Evolutionary conservation across 2,113 vertebrate species (phyloP).

Genomic region (Scytalopus superciliaris): DNA sequence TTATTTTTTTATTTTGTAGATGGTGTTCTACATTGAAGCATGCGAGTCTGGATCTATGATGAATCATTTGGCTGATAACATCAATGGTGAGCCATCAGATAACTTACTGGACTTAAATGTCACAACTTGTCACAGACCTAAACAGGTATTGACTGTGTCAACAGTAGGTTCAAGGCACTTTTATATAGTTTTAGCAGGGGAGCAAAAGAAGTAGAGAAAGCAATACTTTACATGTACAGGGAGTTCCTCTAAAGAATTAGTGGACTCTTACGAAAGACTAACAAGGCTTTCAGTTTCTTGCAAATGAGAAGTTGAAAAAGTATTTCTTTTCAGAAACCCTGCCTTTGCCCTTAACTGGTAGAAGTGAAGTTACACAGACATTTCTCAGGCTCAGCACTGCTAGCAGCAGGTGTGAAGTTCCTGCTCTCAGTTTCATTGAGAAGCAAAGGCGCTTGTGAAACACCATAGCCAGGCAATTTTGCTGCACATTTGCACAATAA

Average conservation of each 20-base stretch:
- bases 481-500: not conserved
- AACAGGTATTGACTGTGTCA: not conserved
- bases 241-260: not conserved
- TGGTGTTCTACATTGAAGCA: slow-evolving; percentile 98
- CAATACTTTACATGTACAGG: not conserved
- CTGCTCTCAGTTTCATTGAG: not conserved
- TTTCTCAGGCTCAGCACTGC: not conserved
- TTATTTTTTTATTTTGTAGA: slow-evolving; percentile 69
- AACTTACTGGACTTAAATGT: not conserved
- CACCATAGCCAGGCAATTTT: not conserved
- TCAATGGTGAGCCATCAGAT: slow-evolving; percentile 82
- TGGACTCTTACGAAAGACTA: not conserved
- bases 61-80: slow-evolving; percentile 81
- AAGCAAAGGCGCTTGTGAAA: not conserved
- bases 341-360: not conserved
- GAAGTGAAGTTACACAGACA: not conserved
- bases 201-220: not conserved
- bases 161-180: not conserved
- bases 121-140: not conserved
- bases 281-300: not conserved
- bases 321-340: not conserved
- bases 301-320: not conserved
- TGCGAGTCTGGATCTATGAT: slow-evolving; percentile 99
- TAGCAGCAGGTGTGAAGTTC: not conserved
- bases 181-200: not conserved